phyloP scores from a whole-genome alignment of 1,140 invertebrate species.

The Stegodyphus dumicola region DNA sequence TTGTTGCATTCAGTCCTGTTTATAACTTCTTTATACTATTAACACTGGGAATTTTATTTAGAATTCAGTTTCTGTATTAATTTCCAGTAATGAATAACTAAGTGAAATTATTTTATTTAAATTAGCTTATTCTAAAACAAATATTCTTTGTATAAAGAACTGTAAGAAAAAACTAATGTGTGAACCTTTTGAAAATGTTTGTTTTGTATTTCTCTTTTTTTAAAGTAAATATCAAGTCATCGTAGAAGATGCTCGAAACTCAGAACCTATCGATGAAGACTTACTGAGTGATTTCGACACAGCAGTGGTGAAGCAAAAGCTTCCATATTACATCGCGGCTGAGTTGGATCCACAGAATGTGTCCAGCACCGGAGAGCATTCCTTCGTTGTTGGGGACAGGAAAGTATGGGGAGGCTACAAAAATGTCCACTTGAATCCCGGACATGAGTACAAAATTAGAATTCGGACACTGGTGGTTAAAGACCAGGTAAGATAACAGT shows the following conservation, averaged over 20 bases:
- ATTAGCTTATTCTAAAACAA: too few relatives aligned
- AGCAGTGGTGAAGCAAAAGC: slow-evolving; percentile 10
- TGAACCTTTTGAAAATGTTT: too few relatives aligned
- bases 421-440: slow-evolving; percentile 54
- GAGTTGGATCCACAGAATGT: slow-evolving; percentile 51
- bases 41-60: too few relatives aligned
- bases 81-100: too few relatives aligned
- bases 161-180: too few relatives aligned
- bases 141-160: too few relatives aligned
- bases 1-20: too few relatives aligned
- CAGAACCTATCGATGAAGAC: slow-evolving; percentile 34
- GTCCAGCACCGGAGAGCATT: slow-evolving; percentile 11
- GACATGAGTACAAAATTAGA: slow-evolving; percentile 53
- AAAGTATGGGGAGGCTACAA: slow-evolving; percentile 38
- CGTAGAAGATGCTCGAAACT: slow-evolving; percentile 44
- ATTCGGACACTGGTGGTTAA: slow-evolving; percentile 49
- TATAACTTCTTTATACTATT: too few relatives aligned
- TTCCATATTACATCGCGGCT: slow-evolving; percentile 59
- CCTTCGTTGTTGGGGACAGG: slow-evolving; percentile 56
- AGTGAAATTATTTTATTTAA: too few relatives aligned
- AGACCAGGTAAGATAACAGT: slow-evolving; percentile 13
- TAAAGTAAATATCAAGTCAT: slow-evolving; percentile 60
- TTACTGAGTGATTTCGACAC: slow-evolving; percentile 23
- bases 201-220: not conserved
- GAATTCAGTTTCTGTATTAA: too few relatives aligned